phyloP scores from a whole-genome alignment of 2,113 vertebrate genomes.

The Pitta sordida region DNA sequence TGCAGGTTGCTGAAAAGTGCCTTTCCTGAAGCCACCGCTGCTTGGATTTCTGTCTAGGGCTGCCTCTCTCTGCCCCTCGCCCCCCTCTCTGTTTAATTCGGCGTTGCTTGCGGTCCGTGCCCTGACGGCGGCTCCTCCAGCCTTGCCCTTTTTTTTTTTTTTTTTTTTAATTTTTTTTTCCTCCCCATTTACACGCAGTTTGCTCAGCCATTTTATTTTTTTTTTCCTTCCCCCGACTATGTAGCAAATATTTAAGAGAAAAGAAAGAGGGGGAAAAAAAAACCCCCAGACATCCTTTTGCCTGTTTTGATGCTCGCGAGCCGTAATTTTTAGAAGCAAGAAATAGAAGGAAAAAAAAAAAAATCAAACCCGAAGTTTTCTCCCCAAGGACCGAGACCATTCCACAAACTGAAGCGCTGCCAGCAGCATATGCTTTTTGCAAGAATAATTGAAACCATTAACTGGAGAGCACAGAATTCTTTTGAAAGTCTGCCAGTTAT shows the following conservation, averaged over 20 bases:
- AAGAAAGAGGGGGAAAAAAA: neutral
- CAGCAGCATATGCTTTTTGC: constrained; percentile 71
- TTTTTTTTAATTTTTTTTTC: neutral
- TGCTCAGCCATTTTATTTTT: constrained; percentile 58
- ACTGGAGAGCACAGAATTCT: constrained; percentile 75
- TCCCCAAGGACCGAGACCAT: constrained; percentile 64
- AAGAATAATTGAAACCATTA: constrained; percentile 77
- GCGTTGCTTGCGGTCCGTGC: constrained; percentile 62
- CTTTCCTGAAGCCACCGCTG: constrained; percentile 79
- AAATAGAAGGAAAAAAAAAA: constrained; percentile 50
- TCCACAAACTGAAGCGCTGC: constrained; percentile 65
- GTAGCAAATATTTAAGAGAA: constrained; percentile 47
- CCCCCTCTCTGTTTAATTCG: constrained; percentile 29
- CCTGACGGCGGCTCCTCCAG: constrained; percentile 54
- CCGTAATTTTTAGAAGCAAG: constrained; percentile 54
- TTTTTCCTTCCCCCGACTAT: constrained; percentile 52
- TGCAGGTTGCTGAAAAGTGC: constrained; percentile 83
- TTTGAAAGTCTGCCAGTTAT: constrained; percentile 74
- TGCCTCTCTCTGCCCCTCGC: constrained; percentile 69
- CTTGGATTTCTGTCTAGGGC: constrained; percentile 78
- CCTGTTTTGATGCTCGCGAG: constrained; percentile 17
- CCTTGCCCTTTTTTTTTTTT: neutral
- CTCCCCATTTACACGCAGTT: constrained; percentile 50
- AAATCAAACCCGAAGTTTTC: constrained; percentile 14
- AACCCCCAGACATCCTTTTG: neutral